Base-by-base conservation (phyloP, 2,797 vertebrate genomes). In the Clangula hyemalis region DNA sequence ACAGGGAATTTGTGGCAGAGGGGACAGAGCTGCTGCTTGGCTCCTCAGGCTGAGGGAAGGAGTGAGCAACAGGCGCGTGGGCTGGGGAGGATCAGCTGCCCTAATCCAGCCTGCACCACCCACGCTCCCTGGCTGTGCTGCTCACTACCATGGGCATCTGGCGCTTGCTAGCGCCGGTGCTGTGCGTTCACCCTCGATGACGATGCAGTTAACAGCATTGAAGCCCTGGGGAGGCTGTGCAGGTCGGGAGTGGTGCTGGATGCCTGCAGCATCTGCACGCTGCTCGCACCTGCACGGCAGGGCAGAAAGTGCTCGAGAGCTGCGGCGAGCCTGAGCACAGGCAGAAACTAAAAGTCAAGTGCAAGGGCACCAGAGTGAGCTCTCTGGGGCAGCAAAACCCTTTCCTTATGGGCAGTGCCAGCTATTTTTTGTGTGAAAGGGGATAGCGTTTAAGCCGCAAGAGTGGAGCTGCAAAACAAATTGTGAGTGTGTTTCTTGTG, bases 311-410 rank as follows among this genome's bases (percentile, higher is more conserved):
- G 2, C 18, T 47, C 27, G 21, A 43, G 32, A 74, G 47, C 0
- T 2, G 39, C 2, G 5, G 8, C 47, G n/a, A 84, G 27, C 36
- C 1, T 2, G 49, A 45, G 57, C 19, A 27, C 15, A 0, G 6
- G 8, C 14, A 43, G 32, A 78, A 81, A 53, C 30, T 54, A 74
- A 83, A 75, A 49, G 43, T 10, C 43, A 71, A 25, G 38, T 34
- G 21, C 0, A 3, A 68, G 20, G 53, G 11, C 34, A 47, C 4
- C 0, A 2, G 19, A 27, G 21, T 4, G 2, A 69, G 32, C 32
- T 54, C 21, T 76, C 61, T 1, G 2, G 25, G 39, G n/a, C 47
- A 51, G 53, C 21, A 32, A 65, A 65, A 21, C 28, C 27, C 43
- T 60, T 74, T 62, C 61, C 30, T 89, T 58, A 41, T 20, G 79